Evolutionary conservation across 37 sponge, comb jelly and placozoan species (phyloP).

Genomic region (Petrosia ficiformis): DNA sequence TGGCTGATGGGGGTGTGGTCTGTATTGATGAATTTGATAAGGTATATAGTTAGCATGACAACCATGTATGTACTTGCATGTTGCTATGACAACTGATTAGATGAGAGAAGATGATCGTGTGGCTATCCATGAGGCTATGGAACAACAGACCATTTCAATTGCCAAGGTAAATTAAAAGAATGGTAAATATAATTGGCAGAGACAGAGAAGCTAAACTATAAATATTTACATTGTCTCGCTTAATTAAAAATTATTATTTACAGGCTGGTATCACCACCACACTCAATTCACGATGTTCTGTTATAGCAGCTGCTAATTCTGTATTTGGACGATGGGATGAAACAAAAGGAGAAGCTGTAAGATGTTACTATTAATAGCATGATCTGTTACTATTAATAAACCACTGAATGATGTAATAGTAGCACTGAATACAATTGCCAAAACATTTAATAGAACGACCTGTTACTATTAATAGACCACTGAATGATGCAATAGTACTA

Average conservation of each 20-base stretch:
- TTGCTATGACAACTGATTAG: too few relatives aligned
- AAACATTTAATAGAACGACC: background rate
- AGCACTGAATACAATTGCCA: background rate
- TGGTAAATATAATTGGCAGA: background rate
- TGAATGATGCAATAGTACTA: too few relatives aligned
- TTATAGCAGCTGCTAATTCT: slow-evolving; percentile 99
- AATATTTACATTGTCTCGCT: background rate
- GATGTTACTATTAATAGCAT: background rate
- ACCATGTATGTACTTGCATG: too few relatives aligned
- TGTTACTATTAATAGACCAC: background rate
- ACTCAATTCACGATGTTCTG: slow-evolving; percentile 96
- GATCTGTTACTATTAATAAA: background rate
- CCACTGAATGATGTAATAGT: background rate
- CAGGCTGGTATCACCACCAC: slow-evolving; percentile 99
- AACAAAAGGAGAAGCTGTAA: slow-evolving; percentile 91
- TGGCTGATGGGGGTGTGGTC: slow-evolving; percentile 99
- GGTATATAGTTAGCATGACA: slow-evolving; percentile 15
- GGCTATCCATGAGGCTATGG: slow-evolving; percentile 99
- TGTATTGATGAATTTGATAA: slow-evolving; percentile 99
- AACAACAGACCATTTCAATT: slow-evolving; percentile 99
- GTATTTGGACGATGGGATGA: slow-evolving; percentile 99
- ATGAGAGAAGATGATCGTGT: slow-evolving; percentile 99
- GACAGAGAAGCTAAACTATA: background rate
- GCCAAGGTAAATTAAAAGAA: slow-evolving; percentile 74
- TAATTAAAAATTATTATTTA: too few relatives aligned